These are phyloP conservation scores for Phorcus lineatus DNA, from an alignment of 2,888 invertebrate species.

Conservation along the genomic window DNA sequence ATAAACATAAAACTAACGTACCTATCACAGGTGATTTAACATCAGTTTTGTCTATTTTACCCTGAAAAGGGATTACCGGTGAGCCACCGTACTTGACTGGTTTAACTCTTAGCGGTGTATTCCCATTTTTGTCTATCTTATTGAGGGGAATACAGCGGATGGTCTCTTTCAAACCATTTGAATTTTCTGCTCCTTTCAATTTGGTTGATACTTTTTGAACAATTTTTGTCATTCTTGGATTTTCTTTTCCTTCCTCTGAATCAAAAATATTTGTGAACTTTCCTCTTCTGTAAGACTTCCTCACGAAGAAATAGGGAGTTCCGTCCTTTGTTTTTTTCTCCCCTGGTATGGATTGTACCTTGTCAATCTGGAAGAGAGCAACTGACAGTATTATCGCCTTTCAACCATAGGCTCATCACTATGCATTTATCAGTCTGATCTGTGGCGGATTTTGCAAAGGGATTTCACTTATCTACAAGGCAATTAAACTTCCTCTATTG, in stretches of 20 bases:
- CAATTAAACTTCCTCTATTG: too few relatives aligned
- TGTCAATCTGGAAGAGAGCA: slow-evolving; percentile 30
- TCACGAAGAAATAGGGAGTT: slow-evolving; percentile 29
- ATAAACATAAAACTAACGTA: neutral
- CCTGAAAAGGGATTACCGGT: slow-evolving; percentile 35
- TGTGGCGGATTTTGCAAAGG: too few relatives aligned
- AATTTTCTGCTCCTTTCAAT: neutral
- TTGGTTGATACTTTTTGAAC: neutral
- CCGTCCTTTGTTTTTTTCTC: neutral
- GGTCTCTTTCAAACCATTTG: neutral
- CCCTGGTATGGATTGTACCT: slow-evolving; percentile 24
- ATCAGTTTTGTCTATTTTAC: neutral
- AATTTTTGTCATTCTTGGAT: neutral
- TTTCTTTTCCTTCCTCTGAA: neutral
- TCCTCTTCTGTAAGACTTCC: slow-evolving; percentile 28
- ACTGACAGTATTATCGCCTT: too few relatives aligned
- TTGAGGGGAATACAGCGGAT: neutral
- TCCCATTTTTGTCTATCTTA: neutral
- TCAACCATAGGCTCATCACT: too few relatives aligned
- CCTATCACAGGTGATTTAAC: slow-evolving; percentile 7
- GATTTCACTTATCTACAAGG: too few relatives aligned
- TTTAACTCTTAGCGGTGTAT: neutral
- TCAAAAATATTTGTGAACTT: slow-evolving; percentile 9
- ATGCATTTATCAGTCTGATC: too few relatives aligned
- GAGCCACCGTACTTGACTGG: slow-evolving; percentile 7